These are phyloP conservation scores for Sebastes fasciatus DNA, from an alignment of 2,113 vertebrate species.

Conservation along the genomic window DNA sequence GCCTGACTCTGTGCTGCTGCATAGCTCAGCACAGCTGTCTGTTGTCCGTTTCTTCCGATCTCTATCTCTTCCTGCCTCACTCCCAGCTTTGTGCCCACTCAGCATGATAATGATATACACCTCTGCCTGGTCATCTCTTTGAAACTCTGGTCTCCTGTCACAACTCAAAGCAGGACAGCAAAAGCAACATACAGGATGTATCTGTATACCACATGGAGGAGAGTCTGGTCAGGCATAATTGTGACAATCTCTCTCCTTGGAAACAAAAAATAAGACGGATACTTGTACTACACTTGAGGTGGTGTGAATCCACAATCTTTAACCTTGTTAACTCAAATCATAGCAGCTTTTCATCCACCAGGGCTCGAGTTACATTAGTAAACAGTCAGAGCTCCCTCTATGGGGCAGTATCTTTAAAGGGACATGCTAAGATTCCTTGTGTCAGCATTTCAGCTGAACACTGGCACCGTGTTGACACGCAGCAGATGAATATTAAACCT, in stretches of 20 bases:
- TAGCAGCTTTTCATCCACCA: constrained; percentile 10
- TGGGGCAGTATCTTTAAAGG: constrained; percentile 60
- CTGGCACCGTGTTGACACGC: constrained; percentile 77
- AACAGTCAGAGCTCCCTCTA: constrained; percentile 68
- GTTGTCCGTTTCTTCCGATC: constrained; percentile 72
- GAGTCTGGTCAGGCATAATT: background rate
- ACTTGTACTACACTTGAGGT: background rate
- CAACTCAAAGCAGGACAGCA: constrained; percentile 48
- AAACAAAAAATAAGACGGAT: background rate
- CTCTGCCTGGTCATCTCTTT: constrained; percentile 73
- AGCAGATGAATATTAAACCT: constrained; percentile 84
- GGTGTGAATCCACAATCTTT: constrained; percentile 21
- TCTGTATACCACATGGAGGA: background rate
- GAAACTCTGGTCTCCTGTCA: constrained; percentile 34
- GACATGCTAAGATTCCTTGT: constrained; percentile 67
- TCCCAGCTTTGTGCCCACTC: constrained; percentile 67
- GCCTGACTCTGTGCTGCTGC: constrained; percentile 68
- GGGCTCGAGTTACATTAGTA: constrained; percentile 22
- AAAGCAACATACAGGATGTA: constrained; percentile 9
- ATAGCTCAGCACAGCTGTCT: constrained; percentile 83
- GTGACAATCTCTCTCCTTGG: background rate
- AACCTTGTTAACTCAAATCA: constrained; percentile 25
- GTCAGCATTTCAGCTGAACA: constrained; percentile 78
- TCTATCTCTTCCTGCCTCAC: constrained; percentile 61
- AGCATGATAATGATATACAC: constrained; percentile 75